Conservation (phyloP, 2,113 vertebrate genomes). For the Illadopsis cleaveri region DNA sequence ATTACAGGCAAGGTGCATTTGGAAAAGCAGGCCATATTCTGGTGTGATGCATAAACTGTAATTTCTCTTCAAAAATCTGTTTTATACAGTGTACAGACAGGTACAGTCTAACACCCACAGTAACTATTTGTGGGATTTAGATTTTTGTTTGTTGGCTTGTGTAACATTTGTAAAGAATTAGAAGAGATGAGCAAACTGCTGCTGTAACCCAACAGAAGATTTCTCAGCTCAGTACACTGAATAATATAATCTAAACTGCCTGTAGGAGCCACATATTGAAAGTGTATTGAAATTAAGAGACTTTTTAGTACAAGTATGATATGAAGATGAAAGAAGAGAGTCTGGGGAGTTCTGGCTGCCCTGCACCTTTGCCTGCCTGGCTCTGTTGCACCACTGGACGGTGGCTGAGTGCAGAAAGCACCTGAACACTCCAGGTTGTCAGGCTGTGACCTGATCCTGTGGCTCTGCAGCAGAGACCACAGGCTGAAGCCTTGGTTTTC, state of each 20-base stretch:
- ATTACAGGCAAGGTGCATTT: background rate
- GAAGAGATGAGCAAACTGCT: background rate
- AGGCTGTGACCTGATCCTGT: background rate
- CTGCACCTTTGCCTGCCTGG: background rate
- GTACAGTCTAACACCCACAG: background rate
- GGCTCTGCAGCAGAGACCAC: background rate
- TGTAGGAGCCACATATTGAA: background rate
- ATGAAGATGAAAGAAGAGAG: background rate
- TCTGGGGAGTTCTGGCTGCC: background rate
- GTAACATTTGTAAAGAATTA: background rate
- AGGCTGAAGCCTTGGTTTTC: background rate
- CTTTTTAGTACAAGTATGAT: background rate
- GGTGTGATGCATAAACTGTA: background rate
- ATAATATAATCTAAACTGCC: background rate
- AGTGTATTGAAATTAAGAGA: background rate
- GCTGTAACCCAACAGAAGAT: background rate
- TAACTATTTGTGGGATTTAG: background rate
- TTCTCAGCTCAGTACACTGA: background rate
- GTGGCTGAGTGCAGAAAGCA: background rate
- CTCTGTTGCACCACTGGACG: accelerated
- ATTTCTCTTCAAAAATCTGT: background rate
- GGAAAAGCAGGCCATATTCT: background rate
- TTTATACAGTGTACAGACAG: background rate
- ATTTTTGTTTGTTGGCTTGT: background rate
- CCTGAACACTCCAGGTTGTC: background rate